Base-by-base conservation (phyloP, 2,113 vertebrate species). In the Tychaedon coryphoeus region DNA sequence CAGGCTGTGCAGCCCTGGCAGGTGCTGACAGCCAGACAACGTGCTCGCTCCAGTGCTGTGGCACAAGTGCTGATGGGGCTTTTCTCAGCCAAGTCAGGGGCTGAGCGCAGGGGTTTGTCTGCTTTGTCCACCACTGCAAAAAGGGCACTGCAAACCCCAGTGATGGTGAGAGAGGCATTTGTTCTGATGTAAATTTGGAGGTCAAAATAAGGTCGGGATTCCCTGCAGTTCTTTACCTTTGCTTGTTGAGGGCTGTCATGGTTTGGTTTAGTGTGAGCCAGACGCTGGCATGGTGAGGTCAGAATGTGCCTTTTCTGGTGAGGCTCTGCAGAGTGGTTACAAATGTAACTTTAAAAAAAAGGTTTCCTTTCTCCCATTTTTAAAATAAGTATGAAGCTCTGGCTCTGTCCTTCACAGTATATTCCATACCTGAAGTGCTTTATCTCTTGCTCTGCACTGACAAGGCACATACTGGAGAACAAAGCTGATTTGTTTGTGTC, bases 151-250 rank as follows among this genome's bases (percentile, higher is more conserved):
- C 31, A 28, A 10, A 17, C 22, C 34, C 34, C 8, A 4, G 5
- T 9, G 50, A 42, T 70, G 33, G 28, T 33, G 80, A 36, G 5
- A 34, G 25, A 38, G 15, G 43, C 4, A 1, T 40, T 91, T 81
- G 20, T 91, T 91, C 10, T 56, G 47, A 64, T 93, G 71, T 51
- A 71, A 80, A 83, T 89, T 15, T 87, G 65, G 89, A 91, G 89
- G 94, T 78, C 73, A 45, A 2, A 69, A 24, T 95, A 81, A 93
- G 74, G 86, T 81, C 73, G 45, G 56, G 45, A 26, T 93, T 84
- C 22, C 54, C 19, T 0, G 2, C 14, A 38, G 66, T 42, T 92
- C 45, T n/a, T 67, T 38, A 64, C 40, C 56, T 92, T 57, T 50
- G 4, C 36, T 61, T 53, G 28, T 48, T 43, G 38, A 40, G 54